Base-by-base conservation (phyloP, 2,888 invertebrate species). In the Melinopterus prodromus region DNA sequence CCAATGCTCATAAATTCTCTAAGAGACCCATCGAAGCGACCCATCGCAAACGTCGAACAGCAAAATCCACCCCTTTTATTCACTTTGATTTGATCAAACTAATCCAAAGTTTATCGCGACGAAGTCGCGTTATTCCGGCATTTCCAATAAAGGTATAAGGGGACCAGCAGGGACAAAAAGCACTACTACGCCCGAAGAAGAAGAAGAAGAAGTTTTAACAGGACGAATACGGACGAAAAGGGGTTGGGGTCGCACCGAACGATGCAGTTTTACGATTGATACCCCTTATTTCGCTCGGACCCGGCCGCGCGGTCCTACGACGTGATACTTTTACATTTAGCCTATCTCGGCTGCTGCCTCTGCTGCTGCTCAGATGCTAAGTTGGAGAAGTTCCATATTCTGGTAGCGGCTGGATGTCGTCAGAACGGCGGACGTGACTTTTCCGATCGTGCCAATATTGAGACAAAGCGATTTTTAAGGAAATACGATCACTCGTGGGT, bases 231-330 rank as follows among this genome's bases (percentile, higher is more conserved):
- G 53, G 12, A 53, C 53, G 12, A 53, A 53, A 12, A 6, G 53
- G 53, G 53, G 53, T 53, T 53, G 53, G 53, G 53, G 12, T 53
- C 53, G 53, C 12, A 9, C 53, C 7, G 53, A 53, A 53, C 53
- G 53, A 53, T 53, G 53, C 53, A 53, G 53, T 53, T 53, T 53
- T 53, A 53, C 53, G 53, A 53, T 53, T 53, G 53, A 53, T 53
- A 6, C 53, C 9, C 53, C 53, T 53, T 53, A 53, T 53, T 53
- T 53, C 53, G 53, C 53, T 12, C 53, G 53, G 53, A 53, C 53
- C 53, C 53, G 53, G 53, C 5, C 5, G 53, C 53, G 53, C 7
- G 53, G 5, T 53, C 53, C 53, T 53, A 53, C 7, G 53, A 53
- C 53, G 53, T 53, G 53, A 53, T 53, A 53, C 53, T 53, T 53